A percentile compares a stretch with the other conserved stretches of the same genome.
These are phyloP conservation scores for Cerceris rybyensis DNA, from an alignment of 2,888 invertebrate genomes.

Conservation along the genomic window DNA sequence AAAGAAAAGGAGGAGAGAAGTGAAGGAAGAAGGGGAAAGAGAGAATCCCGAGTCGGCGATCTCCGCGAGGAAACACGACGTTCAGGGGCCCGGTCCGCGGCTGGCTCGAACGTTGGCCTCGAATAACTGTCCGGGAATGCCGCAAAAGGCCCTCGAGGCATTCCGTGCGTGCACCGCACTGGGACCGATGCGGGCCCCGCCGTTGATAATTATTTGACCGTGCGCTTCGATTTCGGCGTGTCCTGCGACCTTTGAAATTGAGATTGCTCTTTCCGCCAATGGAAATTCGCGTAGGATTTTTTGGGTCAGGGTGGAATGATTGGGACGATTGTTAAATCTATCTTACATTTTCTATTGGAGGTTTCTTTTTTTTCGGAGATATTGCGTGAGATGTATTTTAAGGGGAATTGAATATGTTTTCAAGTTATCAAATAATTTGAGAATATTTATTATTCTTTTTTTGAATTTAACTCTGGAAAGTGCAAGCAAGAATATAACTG, in stretches of 20 bases:
- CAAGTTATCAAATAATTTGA: too few relatives aligned
- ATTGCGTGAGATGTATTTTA: too few relatives aligned
- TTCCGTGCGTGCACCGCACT: slow-evolving; percentile 58
- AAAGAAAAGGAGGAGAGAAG: neutral
- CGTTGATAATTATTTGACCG: slow-evolving; percentile 54
- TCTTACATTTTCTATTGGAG: too few relatives aligned
- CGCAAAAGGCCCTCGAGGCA: slow-evolving; percentile 65
- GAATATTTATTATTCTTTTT: too few relatives aligned
- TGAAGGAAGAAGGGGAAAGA: neutral
- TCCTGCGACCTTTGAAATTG: neutral
- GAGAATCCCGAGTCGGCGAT: neutral
- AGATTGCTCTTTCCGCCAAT: too few relatives aligned
- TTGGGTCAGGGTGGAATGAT: too few relatives aligned
- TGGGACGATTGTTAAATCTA: too few relatives aligned
- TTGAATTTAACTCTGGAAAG: too few relatives aligned
- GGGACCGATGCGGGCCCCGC: slow-evolving; percentile 47
- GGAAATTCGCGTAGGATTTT: too few relatives aligned
- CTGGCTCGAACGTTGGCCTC: slow-evolving; percentile 72
- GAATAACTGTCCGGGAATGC: slow-evolving; percentile 74
- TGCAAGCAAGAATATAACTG: too few relatives aligned
- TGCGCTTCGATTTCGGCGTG: slow-evolving; percentile 22
- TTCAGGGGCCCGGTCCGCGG: slow-evolving; percentile 44
- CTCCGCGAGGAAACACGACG: slow-evolving; percentile 51
- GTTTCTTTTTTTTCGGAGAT: too few relatives aligned
- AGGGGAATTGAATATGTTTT: too few relatives aligned